Evolutionary conservation across 30 jellyfish, hydroid and myxozoan species (phyloP), one percentile per base, ranked within the genome.

Genomic region (Haliclystus octoradiatus): DNA sequence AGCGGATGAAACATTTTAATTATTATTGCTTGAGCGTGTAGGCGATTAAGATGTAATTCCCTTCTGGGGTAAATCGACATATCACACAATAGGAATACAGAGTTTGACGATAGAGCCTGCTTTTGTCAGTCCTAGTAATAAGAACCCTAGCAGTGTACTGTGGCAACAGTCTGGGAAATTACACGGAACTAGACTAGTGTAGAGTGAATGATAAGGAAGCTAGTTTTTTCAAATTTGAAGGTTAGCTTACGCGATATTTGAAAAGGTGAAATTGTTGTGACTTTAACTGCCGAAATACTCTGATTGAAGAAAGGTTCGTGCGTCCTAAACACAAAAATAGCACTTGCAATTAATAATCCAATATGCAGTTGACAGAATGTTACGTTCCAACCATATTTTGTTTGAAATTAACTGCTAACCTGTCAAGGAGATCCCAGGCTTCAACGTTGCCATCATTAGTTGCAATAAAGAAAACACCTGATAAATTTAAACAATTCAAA

Each of bases 391-490:
- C n/a, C n/a, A n/a, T n/a, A n/a, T n/a, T n/a, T n/a, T n/a, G n/a
- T n/a, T n/a, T n/a, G n/a, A n/a, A n/a, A n/a, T n/a, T n/a, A n/a
- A n/a, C 12, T 5, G 0, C 84, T 62, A 62, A 86, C 96, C 80
- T 86, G 63, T 86, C 96, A 1, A 86, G 81, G 23, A 86, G 51
- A 68, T 86, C 96, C 96, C 96, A 86, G 52, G 80, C 84, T 34
- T 86, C 96, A 66, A 86, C 85, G 34, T 77, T 51, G 14, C 96
- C 96, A 74, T 86, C 96, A 3, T 82, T 66, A 46, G 70, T 79
- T 12, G 94, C 96, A 52, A 86, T 79, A 62, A 79, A 86, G 61
- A 86, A 79, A 0, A 86, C 94, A 61, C 80, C 91, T 77, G 77
- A 7, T 30, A 62, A 75, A 28, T 1, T 33, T 5, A 15, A 14